Evolutionary conservation across 2,113 vertebrate species (phyloP), one percentile per base, ranked within the genome.

Genomic region (Alces alces): DNA sequence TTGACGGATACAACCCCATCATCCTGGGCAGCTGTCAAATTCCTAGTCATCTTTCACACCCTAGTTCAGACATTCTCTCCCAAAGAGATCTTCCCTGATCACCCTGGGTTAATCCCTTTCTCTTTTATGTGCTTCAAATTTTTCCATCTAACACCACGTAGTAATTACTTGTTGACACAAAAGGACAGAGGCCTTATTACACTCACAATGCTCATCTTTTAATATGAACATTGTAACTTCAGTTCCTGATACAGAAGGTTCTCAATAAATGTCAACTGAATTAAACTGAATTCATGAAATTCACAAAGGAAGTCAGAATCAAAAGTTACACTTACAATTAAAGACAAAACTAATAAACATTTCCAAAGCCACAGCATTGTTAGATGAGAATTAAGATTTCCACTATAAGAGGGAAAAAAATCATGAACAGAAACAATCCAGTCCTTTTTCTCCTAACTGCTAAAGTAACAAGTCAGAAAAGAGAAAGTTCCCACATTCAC

Each of bases 281-380:
- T 13, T 36, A 28, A 97, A 96, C 27, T 30, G 30, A 80, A 80
- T 19, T 93, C 85, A 87, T 21, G 58, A 96, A 93, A 92, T 50
- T 87, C 57, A 93, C 70, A 96, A 88, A 94, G 23, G 57, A 50
- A 89, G 30, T 89, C 88, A 96, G 50, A 91, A 64, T 78, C 58
- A 94, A 94, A 91, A 83, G 3, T 25, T 45, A 96, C 1, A 28
- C 7, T 85, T 73, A 95, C 7, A 58, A 52, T 58, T 66, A 91
- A 89, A 87, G 28, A 83, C 12, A 95, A 96, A 85, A 61, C 78
- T 85, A 78, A 36, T 36, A 25, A 84, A 78, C 7, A 30, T 57
- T 78, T 79, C 55, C 91, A 79, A 55, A 93, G 27, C 39, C 25
- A 58, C 36, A 10, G 80, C 21, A 86, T 13, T 84, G 12, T 19